A percentile compares a stretch with the other conserved stretches of the same genome.
Evolutionary conservation across 2,113 vertebrate genomes (phyloP).

Genomic region (Vombatus ursinus): DNA sequence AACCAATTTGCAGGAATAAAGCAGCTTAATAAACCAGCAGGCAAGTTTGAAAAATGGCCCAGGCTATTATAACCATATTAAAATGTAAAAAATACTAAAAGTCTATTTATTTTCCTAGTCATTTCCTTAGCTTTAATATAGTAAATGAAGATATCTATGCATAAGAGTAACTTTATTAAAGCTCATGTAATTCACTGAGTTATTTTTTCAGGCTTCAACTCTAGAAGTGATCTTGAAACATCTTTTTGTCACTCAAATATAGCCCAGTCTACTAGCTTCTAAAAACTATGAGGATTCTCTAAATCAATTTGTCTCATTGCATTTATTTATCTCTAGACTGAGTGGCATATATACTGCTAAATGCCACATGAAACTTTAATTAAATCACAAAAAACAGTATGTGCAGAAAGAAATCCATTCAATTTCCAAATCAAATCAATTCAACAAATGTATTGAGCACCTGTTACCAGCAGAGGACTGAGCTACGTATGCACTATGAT

Average conservation of each 20-base stretch:
- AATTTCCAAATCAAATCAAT: neutral
- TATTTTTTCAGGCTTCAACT: neutral
- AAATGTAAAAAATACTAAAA: neutral
- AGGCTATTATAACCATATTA: neutral
- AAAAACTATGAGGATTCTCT: neutral
- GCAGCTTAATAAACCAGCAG: neutral
- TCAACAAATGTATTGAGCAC: neutral
- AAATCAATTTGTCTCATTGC: neutral
- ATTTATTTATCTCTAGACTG: neutral
- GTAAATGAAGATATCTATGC: neutral
- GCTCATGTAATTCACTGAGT: neutral
- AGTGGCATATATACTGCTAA: neutral
- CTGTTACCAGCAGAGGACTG: neutral
- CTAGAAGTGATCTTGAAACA: conserved; percentile 6
- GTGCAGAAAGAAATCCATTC: conserved; percentile 11
- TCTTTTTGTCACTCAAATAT: neutral
- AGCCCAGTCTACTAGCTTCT: neutral
- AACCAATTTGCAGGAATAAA: neutral
- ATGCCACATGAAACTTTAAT: neutral
- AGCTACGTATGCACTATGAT: neutral
- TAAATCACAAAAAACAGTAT: conserved; percentile 1
- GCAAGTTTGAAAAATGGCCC: neutral
- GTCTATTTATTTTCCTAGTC: neutral
- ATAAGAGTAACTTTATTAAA: neutral
- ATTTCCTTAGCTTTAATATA: neutral